Evolutionary conservation across 64 coral and sea anemone species (phyloP).

Genomic region (Trachythela sp.): DNA sequence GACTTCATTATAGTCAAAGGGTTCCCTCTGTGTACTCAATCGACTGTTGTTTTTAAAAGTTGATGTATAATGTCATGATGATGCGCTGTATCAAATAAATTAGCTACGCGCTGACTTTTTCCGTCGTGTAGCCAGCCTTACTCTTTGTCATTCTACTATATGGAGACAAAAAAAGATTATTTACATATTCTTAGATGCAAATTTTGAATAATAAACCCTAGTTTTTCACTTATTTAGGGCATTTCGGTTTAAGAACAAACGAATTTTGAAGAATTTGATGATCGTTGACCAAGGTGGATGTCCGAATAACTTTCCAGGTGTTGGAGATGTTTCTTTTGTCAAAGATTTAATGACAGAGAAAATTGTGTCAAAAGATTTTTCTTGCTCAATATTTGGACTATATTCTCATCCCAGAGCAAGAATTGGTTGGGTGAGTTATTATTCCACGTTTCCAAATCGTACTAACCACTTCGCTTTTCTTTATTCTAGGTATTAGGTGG

Average conservation of each 20-base stretch:
- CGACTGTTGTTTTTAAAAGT: too few species aligned
- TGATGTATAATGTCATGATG: too few species aligned
- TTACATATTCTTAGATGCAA: not conserved
- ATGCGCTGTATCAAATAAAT: too few species aligned
- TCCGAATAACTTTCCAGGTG: not conserved
- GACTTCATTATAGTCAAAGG: too few species aligned
- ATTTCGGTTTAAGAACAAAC: not conserved
- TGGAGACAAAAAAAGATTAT: too few species aligned
- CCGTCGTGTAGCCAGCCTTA: too few species aligned
- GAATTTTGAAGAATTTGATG: not conserved
- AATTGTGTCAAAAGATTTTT: not conserved
- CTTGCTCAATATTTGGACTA: not conserved
- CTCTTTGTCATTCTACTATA: not conserved
- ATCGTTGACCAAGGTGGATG: not conserved
- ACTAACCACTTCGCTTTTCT: too few species aligned
- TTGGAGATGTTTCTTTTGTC: not conserved
- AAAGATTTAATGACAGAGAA: not conserved
- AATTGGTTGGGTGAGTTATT: not conserved
- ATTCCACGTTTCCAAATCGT: too few species aligned
- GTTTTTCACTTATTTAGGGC: not conserved
- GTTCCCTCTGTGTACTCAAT: too few species aligned
- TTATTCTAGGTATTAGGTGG: too few species aligned
- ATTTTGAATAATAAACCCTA: not conserved
- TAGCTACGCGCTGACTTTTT: too few species aligned
- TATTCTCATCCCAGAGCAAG: not conserved